Base-by-base conservation (phyloP, 2,797 vertebrate genomes). In the Salmo trutta region DNA sequence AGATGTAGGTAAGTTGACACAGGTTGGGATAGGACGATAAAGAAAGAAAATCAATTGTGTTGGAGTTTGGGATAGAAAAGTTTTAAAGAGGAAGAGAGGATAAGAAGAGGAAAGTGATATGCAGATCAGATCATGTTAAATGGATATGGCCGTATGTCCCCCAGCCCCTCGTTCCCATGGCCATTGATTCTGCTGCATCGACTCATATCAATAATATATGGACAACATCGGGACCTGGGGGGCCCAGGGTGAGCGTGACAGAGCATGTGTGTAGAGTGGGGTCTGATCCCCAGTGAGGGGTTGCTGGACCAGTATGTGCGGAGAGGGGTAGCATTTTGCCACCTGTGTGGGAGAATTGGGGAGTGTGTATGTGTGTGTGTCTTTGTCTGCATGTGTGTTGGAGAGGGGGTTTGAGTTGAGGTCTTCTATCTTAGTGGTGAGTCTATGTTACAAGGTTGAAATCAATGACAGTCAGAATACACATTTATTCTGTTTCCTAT, bases 141-240 rank as follows among this genome's bases (percentile, higher is more conserved):
- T n/a, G 27, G 51, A 27, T 59, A 29, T 4, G 24, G 21, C 24
- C 71, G 16, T 62, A 36, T 59, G 53, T 59, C n/a, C 7, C 21
- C 21, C 53, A 10, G 59, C 53, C 10, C 31, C 47, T 3, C 8
- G 31, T 54, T 16, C 27, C 51, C 71, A 72, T n/a, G 68, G 68
- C 68, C 19, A 41, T 73, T 73, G 17, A 73, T 59, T 36, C 53
- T 31, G 4, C 72, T 19, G 24, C 71, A 73, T 73, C 17, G 27
- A 31, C 71, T 73, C 71, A 73, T 54, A 73, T 73, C 72, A 59
- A 62, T 59, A 62, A 73, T 29, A 62, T n/a, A 36, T 47, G 41
- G 10, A 27, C 17, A 73, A 59, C 72, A 59, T 73, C 72, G 36
- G 72, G 72, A 36, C 52, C 29, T 15, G 53, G 54, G 24, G 8